Percentiles rank a stretch among this genome's conserved stretches.
phyloP scores from a whole-genome alignment of 2,888 invertebrate species.

The Mallateleia sp. region DNA sequence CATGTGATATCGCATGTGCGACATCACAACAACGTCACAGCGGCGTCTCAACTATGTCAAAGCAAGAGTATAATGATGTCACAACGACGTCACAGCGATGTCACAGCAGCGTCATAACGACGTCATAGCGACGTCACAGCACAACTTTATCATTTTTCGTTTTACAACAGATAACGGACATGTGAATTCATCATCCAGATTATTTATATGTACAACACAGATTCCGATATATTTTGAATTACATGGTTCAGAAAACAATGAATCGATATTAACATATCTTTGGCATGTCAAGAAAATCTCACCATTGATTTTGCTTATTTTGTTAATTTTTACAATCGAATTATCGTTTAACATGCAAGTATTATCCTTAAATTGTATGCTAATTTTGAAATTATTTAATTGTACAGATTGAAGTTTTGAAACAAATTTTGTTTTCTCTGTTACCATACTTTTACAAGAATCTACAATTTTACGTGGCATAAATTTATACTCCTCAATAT shows the following conservation, averaged over 20 bases:
- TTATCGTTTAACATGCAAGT: background rate
- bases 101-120: too few relatives aligned
- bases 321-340: background rate
- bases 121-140: too few relatives aligned
- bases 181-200: background rate
- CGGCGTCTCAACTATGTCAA: too few relatives aligned
- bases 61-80: too few relatives aligned
- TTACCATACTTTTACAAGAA: too few relatives aligned
- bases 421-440: too few relatives aligned
- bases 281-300: background rate
- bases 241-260: background rate
- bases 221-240: background rate
- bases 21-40: too few relatives aligned
- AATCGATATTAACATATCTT: background rate
- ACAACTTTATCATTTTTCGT: background rate
- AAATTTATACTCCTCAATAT: background rate
- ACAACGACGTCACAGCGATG: too few relatives aligned
- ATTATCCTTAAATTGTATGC: background rate
- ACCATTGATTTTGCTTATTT: background rate
- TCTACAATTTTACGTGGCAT: background rate
- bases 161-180: background rate
- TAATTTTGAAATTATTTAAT: background rate
- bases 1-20: too few relatives aligned
- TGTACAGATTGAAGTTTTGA: background rate
- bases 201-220: background rate